Base-by-base conservation (phyloP, 2,113 vertebrate species). In the Octodon degus region DNA sequence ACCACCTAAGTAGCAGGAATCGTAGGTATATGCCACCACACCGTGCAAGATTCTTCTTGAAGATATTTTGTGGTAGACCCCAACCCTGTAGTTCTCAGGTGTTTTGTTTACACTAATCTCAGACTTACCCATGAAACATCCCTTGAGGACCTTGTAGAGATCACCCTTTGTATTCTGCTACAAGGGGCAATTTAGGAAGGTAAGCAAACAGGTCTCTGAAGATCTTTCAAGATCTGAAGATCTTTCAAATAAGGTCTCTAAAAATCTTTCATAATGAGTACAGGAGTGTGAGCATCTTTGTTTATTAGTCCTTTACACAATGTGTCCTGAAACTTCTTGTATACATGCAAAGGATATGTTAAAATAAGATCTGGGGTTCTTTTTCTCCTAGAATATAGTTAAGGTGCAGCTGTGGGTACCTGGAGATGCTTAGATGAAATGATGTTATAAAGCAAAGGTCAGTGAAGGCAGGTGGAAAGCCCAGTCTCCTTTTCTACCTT, bases 71-170 rank as follows among this genome's bases (percentile, higher is more conserved):
- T 3, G 67, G 7, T 24, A 43, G n/a, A 30, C 40, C 7, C 37
- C 43, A 16, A 67, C 55, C 19, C 79, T 79, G 20, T 17, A 95
- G 40, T 37, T 88, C 37, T 82, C n/a, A 92, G 37, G 81, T 84
- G 53, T 58, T 58, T 58, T 58, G 72, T 67, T 80, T 12, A 53
- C 34, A 3, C 65, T 34, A 24, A 89, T 30, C 30, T 82, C 68
- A 68, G 81, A 96, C 63, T 88, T 40, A 43, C 25, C 68, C 81
- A 96, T 86, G 87, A 93, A 67, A n/a, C 47, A 43, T 90, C 43
- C 62, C 67, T 37, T 65, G 62, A 85, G 63, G 94, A 68, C 63
- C 32, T 32, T 24, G 30, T 43, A 20, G 90, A 91, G 55, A 43
- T 32, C 20, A 27, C 62, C 19, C 11, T 84, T 72, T 76, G 55